Percentiles rank a stretch among this genome's conserved stretches.
These are phyloP conservation scores for Meda fulgida DNA, from an alignment of 2,797 vertebrate species.

Conservation along the genomic window DNA sequence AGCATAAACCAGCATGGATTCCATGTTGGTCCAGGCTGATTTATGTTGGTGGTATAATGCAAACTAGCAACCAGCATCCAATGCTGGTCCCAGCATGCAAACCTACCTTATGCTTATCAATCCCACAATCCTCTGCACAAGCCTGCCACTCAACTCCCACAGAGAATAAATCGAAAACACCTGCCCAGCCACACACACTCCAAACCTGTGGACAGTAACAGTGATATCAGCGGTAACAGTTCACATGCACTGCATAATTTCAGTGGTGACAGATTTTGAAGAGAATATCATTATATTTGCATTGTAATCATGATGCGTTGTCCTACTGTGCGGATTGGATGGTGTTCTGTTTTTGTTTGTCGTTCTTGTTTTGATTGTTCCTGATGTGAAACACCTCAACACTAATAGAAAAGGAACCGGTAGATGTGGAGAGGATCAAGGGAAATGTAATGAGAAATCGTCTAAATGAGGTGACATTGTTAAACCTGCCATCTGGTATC, in stretches of 20 bases:
- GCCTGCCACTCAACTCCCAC: not conserved
- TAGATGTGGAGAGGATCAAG: conserved; percentile 28
- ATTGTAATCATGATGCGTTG: not conserved
- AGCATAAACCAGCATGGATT: too few relatives aligned
- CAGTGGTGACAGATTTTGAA: not conserved
- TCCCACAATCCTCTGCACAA: not conserved
- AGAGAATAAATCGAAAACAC: not conserved
- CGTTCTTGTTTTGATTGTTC: conserved; percentile 30
- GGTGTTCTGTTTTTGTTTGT: conserved; percentile 5
- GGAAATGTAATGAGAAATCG: conserved; percentile 33
- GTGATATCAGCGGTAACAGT: not conserved
- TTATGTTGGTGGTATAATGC: too few relatives aligned
- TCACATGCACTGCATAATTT: not conserved
- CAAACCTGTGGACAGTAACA: not conserved
- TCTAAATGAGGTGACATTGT: conserved; percentile 31
- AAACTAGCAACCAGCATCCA: not conserved
- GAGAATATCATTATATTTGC: conserved; percentile 11
- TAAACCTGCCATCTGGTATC: conserved; percentile 33
- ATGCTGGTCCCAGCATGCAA: too few relatives aligned
- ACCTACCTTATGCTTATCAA: not conserved
- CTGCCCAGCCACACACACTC: not conserved
- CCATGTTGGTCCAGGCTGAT: too few relatives aligned
- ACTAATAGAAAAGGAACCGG: conserved; percentile 26
- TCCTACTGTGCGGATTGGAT: not conserved
- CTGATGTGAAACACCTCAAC: conserved; percentile 33